Base-by-base conservation (phyloP, 2,888 invertebrate genomes). In the Acanthosoma haemorrhoidale region DNA sequence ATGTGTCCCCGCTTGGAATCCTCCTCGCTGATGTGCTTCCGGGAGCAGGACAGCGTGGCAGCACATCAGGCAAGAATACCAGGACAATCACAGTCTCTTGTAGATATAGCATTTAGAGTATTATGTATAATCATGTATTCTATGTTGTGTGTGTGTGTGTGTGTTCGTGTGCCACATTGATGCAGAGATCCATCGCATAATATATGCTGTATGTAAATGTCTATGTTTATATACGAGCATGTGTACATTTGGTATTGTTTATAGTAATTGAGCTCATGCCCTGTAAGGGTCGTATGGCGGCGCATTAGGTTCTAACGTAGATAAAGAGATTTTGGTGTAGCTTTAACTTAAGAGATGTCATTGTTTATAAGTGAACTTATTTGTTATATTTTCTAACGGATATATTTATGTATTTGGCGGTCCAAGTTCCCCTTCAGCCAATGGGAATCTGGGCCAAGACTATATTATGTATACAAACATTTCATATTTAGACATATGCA, bases 101-200 rank as follows among this genome's bases (percentile, higher is more conserved):
- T 34, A 38, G 39, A 32, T 63, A 6, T 43, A 63, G 13, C 11
- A 18, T 36, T 13, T 21, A 63, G 9, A 29, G 11, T 67, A 29
- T 51, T 43, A 34, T 51, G 18, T 2, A 18, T 67, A 43, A 13
- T 32, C 51, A 13, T 57, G 18, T 43, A 43, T 43, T 29, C 13
- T 25, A n/a, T 25, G 3, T 25, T 51, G 29, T 51, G 29, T 51
- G 29, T 51, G 29, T 51, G 29, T 67, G 57, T 36, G n/a, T 67
- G 67, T 67, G 67, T 34, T 51, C 25, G 32, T 67, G 67, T 67
- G 67, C 67, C 67, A 67, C 67, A 67, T 67, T 67, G 67, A 67
- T 57, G 67, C 67, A 67, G 67, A 36, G 67, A 67, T 51, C 67
- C 43, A 67, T 31, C 21, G 18, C 32, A 57, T 34, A 21, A 63